phyloP scores from a whole-genome alignment of 2,113 vertebrate species.

The Uria lomvia region DNA sequence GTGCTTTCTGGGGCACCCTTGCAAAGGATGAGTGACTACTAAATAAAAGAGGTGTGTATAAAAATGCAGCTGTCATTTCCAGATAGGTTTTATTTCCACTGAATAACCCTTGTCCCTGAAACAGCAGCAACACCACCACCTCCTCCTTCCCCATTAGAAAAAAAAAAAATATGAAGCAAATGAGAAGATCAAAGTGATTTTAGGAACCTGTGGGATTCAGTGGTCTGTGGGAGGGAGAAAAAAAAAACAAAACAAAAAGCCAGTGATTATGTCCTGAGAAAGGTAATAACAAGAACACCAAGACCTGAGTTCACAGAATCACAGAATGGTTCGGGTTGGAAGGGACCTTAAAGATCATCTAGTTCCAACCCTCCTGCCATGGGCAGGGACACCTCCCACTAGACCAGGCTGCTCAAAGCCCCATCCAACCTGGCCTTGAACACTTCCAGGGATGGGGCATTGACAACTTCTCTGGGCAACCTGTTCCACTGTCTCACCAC shows the following conservation, averaged over 20 bases:
- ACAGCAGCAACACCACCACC: neutral
- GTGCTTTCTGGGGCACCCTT: neutral
- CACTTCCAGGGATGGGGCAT: no score
- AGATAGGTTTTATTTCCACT: neutral
- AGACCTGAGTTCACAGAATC: neutral
- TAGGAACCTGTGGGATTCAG: neutral
- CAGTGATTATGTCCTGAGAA: neutral
- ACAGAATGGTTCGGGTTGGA: no score
- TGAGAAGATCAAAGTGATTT: neutral
- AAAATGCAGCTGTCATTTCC: neutral
- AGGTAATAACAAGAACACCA: neutral
- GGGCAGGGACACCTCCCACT: no score
- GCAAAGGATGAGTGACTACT: neutral
- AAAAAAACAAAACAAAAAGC: no score
- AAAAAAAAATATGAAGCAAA: neutral
- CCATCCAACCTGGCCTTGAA: no score
- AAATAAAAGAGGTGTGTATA: neutral
- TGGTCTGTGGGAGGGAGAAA: accelerated
- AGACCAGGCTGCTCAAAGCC: no score
- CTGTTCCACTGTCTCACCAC: no score
- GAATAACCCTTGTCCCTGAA: neutral
- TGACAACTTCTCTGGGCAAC: no score
- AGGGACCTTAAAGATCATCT: no score
- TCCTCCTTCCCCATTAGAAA: no score
- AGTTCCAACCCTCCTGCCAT: no score